Evolutionary conservation across 2,113 vertebrate species (phyloP).

Genomic region (Thryonomys swinderianus): DNA sequence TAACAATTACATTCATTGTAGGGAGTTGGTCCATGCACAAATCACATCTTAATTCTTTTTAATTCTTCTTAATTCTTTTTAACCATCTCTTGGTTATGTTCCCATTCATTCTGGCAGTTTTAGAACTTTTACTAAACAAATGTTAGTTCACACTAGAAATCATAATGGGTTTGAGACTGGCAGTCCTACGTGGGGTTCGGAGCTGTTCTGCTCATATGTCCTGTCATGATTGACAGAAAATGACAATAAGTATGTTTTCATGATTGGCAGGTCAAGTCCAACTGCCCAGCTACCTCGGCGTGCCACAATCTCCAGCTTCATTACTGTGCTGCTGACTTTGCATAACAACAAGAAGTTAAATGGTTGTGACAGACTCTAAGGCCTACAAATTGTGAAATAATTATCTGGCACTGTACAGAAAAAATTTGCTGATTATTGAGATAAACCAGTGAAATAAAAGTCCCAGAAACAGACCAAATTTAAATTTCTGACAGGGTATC

Average conservation of each 20-base stretch:
- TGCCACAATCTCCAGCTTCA: too few species aligned
- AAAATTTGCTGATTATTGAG: neutral
- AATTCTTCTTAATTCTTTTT: too few species aligned
- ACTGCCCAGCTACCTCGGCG: too few species aligned
- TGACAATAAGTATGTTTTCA: too few species aligned
- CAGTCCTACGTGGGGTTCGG: too few species aligned
- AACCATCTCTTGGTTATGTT: neutral
- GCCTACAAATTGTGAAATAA: neutral
- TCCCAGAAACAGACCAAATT: neutral
- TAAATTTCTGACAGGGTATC: too few species aligned
- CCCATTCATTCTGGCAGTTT: neutral
- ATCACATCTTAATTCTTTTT: neutral
- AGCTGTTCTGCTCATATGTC: too few species aligned
- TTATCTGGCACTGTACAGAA: neutral
- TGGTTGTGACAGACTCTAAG: neutral
- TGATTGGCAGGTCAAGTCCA: too few species aligned
- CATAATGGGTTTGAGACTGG: neutral
- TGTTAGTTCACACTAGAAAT: neutral
- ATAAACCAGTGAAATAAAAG: neutral
- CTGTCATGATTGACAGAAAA: too few species aligned
- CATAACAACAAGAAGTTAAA: neutral
- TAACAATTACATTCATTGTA: neutral
- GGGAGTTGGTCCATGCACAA: neutral
- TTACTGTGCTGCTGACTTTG: neutral
- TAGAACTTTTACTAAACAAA: slow-evolving; percentile 11